Evolutionary conservation across 2,113 vertebrate species (phyloP), one percentile per base, ranked within the genome.

Genomic region (Jacana jacana): DNA sequence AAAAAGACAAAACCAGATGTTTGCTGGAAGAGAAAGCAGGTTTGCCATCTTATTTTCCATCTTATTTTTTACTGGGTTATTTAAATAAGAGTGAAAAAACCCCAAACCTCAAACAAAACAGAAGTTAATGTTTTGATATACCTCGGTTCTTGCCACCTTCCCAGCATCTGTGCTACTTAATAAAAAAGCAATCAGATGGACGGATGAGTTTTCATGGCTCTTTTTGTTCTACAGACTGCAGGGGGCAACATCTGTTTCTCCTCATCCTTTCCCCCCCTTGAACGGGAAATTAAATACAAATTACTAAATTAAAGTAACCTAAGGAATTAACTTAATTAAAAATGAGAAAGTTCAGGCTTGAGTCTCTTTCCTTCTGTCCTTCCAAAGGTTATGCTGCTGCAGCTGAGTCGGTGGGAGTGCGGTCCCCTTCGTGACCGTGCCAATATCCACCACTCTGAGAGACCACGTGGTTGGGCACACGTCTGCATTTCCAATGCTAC

Each of bases 241-340:
- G 79, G 85, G 78, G 81, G 81, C 46, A 89, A 86, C 93, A 95
- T 80, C 91, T 96, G 88, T 58, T 91, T 73, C 83, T 90, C 60
- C 85, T 51, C 37, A 85, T 46, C 31, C 37, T 88, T 87, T 58
- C 5, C 28, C 37, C 51, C 10, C 14, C 44, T 86, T 10, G 40
- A 86, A 77, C 31, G 66, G 52, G 84, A 91, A 93, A 94, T 96
- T 77, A 96, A 94, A 93, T 61, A 61, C 78, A 86, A 91, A 94
- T 95, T 81, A 30, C 76, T 80, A 49, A 68, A 54, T 93, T 93
- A 92, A 66, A 77, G 58, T 31, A 72, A 94, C 39, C 25, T 48
- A 31, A 86, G 57, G 40, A 86, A 93, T 81, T 68, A 52, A 42
- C 10, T 77, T 73, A 63, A 91, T 89, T 83, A 76, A 69, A 66